These are phyloP conservation scores for Mellilla xanthometata DNA, from an alignment of 2,888 invertebrate genomes.

Conservation along the genomic window DNA sequence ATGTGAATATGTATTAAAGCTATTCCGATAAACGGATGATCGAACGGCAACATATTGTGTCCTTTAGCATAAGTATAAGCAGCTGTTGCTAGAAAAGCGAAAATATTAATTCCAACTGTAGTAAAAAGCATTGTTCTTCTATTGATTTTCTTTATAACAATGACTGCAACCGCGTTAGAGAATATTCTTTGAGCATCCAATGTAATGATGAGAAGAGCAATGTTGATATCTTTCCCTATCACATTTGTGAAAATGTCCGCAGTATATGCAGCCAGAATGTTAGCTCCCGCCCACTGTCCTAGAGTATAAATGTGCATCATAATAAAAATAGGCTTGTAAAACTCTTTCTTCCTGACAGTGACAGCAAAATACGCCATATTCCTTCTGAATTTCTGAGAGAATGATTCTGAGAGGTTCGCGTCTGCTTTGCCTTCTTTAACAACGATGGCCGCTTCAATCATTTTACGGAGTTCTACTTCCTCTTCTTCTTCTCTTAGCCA, in stretches of 20 bases:
- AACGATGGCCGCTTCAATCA: slow-evolving; percentile 54
- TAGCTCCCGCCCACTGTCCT: slow-evolving; percentile 42
- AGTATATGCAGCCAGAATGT: slow-evolving; percentile 39
- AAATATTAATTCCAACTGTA: slow-evolving; percentile 53
- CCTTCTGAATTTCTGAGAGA: slow-evolving; percentile 33
- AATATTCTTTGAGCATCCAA: slow-evolving; percentile 60
- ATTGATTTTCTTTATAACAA: slow-evolving; percentile 60
- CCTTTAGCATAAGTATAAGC: slow-evolving; percentile 52
- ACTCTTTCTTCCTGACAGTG: slow-evolving; percentile 43
- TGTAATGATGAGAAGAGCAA: slow-evolving; percentile 55
- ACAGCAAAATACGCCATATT: slow-evolving; percentile 37
- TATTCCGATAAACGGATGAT: slow-evolving; percentile 50
- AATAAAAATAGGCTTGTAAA: slow-evolving; percentile 50
- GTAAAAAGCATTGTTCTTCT: slow-evolving; percentile 57
- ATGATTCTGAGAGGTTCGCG: slow-evolving; percentile 36
- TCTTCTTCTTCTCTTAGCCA: slow-evolving; percentile 73
- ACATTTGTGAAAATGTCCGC: slow-evolving; percentile 56
- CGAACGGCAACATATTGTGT: slow-evolving; percentile 34
- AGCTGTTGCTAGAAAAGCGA: slow-evolving; percentile 50
- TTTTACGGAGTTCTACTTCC: slow-evolving; percentile 53
- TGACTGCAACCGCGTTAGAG: slow-evolving; percentile 54
- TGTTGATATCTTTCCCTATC: slow-evolving; percentile 45
- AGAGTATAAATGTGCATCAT: slow-evolving; percentile 45
- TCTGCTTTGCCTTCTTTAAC: slow-evolving; percentile 45
- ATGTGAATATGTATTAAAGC: slow-evolving; percentile 63